Evolutionary conservation across 1,140 invertebrate species (phyloP).

Genomic region (Brachionus koreanus): DNA sequence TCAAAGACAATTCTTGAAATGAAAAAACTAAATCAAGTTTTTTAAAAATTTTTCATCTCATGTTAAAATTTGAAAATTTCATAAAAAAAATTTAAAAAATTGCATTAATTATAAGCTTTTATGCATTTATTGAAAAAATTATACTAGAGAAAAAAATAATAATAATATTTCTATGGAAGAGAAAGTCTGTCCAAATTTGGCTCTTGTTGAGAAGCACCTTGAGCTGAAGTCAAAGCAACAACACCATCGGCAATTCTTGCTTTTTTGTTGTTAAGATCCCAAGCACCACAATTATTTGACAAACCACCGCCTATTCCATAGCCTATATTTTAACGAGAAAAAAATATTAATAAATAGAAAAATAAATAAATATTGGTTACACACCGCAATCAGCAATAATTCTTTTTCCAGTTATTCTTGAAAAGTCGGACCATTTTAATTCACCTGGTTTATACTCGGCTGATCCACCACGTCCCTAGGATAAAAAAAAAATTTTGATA

Average conservation of each 20-base stretch:
- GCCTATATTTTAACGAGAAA: background rate
- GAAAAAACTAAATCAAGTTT: no score
- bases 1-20: no score
- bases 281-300: slow-evolving; percentile 3
- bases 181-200: background rate
- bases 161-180: background rate
- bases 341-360: background rate
- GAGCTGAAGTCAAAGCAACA: background rate
- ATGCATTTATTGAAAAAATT: background rate
- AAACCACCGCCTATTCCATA: background rate
- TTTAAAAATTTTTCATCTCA: no score
- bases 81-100: no score
- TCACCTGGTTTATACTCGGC: background rate
- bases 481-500: background rate
- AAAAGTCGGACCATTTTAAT: background rate
- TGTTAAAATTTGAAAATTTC: no score
- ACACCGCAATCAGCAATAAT: slow-evolving; percentile 35
- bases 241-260: background rate
- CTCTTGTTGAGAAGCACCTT: background rate
- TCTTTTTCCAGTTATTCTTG: slow-evolving; percentile 5
- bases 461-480: background rate
- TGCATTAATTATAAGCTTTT: background rate
- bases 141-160: background rate
- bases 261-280: background rate
- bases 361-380: background rate